phyloP scores from a whole-genome alignment of 2,113 vertebrate genomes.

The Theristicus caerulescens region DNA sequence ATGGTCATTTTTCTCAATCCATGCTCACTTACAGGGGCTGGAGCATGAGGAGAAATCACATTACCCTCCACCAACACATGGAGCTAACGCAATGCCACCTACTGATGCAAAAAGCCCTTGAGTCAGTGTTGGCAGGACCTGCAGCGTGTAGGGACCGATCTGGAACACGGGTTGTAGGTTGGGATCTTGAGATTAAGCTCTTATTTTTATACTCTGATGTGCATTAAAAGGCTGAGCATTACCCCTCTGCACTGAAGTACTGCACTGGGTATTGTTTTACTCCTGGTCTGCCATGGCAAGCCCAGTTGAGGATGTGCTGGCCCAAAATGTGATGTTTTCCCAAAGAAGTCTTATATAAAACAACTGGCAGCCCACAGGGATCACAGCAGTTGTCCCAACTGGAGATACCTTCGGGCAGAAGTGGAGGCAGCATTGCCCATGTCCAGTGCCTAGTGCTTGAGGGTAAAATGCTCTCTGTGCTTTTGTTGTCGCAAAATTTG shows the following conservation, averaged over 20 bases:
- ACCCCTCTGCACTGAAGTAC: neutral
- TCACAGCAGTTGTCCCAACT: neutral
- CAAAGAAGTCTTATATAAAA: neutral
- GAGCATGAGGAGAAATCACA: neutral
- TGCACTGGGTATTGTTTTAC: fast-evolving
- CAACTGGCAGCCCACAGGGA: neutral
- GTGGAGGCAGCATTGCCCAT: fast-evolving
- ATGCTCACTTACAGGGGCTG: neutral
- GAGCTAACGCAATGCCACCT: neutral
- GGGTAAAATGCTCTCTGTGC: neutral
- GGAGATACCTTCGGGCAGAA: neutral
- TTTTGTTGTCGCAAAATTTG: too few relatives aligned
- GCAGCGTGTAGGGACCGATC: neutral
- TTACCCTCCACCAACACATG: neutral
- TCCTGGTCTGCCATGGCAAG: neutral
- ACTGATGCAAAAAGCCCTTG: neutral
- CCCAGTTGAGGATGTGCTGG: neutral
- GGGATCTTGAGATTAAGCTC: neutral
- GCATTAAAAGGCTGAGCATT: neutral
- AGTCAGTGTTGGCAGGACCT: neutral
- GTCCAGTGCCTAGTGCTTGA: fast-evolving
- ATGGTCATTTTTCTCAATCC: constrained; percentile 9
- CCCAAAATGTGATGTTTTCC: neutral
- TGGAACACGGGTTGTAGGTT: neutral
- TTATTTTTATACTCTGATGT: neutral